Conservation (phyloP, 2,888 invertebrate genomes). For the Melinaea menophilus region DNA sequence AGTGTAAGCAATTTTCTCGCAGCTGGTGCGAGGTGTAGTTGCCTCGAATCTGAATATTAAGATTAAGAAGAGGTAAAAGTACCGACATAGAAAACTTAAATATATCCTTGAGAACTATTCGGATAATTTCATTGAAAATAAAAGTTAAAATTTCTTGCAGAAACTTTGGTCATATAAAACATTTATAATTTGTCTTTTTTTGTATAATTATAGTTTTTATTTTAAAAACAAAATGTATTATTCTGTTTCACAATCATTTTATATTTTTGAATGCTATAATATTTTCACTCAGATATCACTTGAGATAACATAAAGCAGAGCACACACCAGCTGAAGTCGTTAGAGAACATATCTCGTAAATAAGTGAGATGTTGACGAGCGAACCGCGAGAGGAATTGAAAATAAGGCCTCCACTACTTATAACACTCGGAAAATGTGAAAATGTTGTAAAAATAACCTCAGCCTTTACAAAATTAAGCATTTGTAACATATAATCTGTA, state of each 20-base stretch:
- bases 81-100: no score
- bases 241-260: conserved; percentile 3
- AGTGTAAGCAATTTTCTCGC: conserved; percentile 70
- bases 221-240: conserved; percentile 6
- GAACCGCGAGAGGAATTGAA: conserved; percentile 58
- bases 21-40: conserved; percentile 57
- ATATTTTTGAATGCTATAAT: not conserved
- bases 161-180: no score
- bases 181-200: no score
- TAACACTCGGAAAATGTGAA: conserved; percentile 5
- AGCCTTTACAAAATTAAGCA: no score
- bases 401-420: conserved; percentile 38
- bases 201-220: not conserved
- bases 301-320: conserved; percentile 20
- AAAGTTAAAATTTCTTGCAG: no score
- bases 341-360: conserved; percentile 63
- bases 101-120: no score
- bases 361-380: conserved; percentile 72
- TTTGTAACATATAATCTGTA: no score
- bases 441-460: no score
- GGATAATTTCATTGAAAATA: no score
- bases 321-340: conserved; percentile 51
- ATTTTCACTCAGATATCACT: conserved; percentile 8
- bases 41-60: conserved; percentile 5
- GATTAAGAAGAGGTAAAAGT: no score